Evolutionary conservation across 2,113 vertebrate genomes (phyloP).

Genomic region (Indicator indicator): DNA sequence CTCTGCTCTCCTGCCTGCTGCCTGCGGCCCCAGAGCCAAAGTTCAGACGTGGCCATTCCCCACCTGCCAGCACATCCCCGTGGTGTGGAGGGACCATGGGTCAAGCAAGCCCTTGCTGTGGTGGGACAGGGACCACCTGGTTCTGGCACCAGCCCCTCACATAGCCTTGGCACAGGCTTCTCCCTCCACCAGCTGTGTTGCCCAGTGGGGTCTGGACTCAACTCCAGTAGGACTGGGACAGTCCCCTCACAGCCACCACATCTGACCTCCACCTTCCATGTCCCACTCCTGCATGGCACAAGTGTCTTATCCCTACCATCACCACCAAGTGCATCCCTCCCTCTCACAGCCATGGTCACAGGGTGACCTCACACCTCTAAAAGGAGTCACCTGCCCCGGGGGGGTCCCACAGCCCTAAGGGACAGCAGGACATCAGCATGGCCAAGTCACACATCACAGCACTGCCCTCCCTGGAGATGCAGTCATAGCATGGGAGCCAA

Average conservation of each 20-base stretch:
- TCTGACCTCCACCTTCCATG: too few species aligned
- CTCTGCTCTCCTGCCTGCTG: neutral
- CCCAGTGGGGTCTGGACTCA: fast-evolving
- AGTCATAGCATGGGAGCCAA: fast-evolving
- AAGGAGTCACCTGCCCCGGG: fast-evolving
- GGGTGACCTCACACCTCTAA: neutral
- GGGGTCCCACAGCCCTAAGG: neutral
- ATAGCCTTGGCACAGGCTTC: neutral
- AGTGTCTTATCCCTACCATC: fast-evolving
- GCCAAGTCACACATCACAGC: neutral
- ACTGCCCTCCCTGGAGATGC: fast-evolving
- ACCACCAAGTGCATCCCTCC: neutral
- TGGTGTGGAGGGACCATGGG: fast-evolving
- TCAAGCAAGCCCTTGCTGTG: neutral
- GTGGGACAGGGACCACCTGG: neutral
- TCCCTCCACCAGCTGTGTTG: fast-evolving
- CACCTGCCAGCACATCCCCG: fast-evolving
- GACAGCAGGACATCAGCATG: fast-evolving
- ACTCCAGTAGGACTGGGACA: fast-evolving
- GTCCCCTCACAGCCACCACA: fast-evolving
- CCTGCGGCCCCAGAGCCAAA: neutral
- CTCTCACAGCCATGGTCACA: fast-evolving
- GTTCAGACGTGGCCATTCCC: fast-evolving
- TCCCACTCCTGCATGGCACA: fast-evolving
- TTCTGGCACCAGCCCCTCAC: neutral